A percentile compares a stretch with the other conserved stretches of the same genome.
Evolutionary conservation across 2,797 vertebrate species (phyloP).

Genomic region (Mus minutoides): DNA sequence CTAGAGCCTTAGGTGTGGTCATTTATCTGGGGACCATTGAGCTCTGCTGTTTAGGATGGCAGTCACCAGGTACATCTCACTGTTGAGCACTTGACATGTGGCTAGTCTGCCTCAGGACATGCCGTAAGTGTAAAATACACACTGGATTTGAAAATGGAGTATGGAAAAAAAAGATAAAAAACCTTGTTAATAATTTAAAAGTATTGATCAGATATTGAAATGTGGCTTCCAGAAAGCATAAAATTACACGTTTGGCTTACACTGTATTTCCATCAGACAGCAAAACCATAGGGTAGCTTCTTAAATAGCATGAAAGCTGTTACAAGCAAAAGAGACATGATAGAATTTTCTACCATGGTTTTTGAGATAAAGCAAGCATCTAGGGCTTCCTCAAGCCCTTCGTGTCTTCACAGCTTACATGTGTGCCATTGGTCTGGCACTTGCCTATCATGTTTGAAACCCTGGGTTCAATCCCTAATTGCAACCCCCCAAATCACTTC

Average conservation of each 20-base stretch:
- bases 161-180: conserved; percentile 46
- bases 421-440: too few species aligned
- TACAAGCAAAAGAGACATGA: conserved; percentile 20
- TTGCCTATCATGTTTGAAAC: not conserved
- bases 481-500: too few species aligned
- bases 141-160: conserved; percentile 21
- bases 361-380: conserved; percentile 43
- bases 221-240: conserved; percentile 60
- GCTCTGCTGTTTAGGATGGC: not conserved
- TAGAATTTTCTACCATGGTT: conserved; percentile 21
- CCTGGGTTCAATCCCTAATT: not conserved
- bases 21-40: not conserved
- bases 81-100: not conserved
- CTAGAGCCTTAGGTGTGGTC: not conserved
- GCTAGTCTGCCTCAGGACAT: not conserved
- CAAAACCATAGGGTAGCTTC: not conserved
- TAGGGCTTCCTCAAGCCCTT: conserved; percentile 28
- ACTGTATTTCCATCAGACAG: conserved; percentile 50
- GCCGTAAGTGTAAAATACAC: conserved; percentile 12
- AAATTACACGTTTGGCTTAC: conserved; percentile 36
- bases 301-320: conserved; percentile 23
- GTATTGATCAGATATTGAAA: conserved; percentile 52
- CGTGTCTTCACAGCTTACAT: not conserved
- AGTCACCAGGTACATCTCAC: not conserved
- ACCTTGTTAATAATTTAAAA: conserved; percentile 49